A percentile compares a stretch with the other conserved stretches of the same genome.
These are phyloP conservation scores for Batillaria attramentaria DNA, from an alignment of 1,140 invertebrate species.

Conservation along the genomic window DNA sequence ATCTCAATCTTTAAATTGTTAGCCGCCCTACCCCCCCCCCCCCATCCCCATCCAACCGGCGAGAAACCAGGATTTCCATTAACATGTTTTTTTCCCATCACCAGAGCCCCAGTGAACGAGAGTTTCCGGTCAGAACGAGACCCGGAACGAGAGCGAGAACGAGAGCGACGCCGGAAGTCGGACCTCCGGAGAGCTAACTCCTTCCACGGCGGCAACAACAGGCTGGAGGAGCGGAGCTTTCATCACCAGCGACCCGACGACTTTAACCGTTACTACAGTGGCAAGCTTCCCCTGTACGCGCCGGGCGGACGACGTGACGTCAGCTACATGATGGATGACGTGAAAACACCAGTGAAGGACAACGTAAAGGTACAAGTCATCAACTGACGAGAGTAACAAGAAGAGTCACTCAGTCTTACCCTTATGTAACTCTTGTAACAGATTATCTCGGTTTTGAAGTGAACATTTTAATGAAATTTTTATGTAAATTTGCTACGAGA, in stretches of 20 bases:
- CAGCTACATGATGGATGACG: slow-evolving; percentile 15
- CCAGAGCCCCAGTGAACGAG: slow-evolving; percentile 12
- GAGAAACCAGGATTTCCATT: no score
- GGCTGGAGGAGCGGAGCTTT: background rate
- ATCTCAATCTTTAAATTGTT: no score
- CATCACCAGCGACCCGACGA: background rate
- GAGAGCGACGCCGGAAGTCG: background rate
- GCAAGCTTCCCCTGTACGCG: slow-evolving; percentile 3
- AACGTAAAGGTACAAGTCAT: no score
- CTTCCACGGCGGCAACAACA: background rate
- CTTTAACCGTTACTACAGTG: slow-evolving; percentile 2
- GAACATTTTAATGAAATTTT: no score
- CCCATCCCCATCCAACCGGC: no score
- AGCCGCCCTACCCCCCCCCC: no score
- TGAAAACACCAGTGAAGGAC: background rate
- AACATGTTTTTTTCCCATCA: no score
- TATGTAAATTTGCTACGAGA: no score
- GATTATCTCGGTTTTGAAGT: no score
- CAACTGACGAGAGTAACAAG: no score
- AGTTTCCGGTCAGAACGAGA: slow-evolving; percentile 11
- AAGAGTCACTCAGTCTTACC: no score
- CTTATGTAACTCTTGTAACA: no score
- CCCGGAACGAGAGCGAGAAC: background rate
- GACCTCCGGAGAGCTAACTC: background rate
- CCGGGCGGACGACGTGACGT: background rate